Base-by-base conservation (phyloP, 1,140 invertebrate genomes). In the Ostrea edulis region DNA sequence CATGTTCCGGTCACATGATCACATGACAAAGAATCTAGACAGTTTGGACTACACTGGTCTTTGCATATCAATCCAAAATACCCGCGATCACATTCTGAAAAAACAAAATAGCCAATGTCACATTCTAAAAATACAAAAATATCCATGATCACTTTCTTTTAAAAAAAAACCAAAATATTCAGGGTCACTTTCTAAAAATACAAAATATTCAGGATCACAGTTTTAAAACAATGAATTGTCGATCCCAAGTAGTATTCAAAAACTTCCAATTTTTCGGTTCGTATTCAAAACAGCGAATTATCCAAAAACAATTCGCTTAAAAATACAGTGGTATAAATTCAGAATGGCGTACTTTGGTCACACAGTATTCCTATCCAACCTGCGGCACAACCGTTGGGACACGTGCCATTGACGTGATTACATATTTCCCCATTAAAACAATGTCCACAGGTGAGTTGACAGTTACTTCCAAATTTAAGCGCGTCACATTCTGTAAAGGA, bases 351-450 rank as follows among this genome's bases (percentile, higher is more conserved):
- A 91, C 92, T 85, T 86, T 90, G 82, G 55, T 88, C 81, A 68
- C 92, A 92, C 22, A 58, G 77, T 2, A 84, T 65, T n/a, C 92
- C 92, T 0, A 58, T 85, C 86, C 89, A 91, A 12, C 92, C 92
- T 8, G 91, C 53, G 5, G 90, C 86, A 89, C 92, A 93, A 0
- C 92, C 92, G 44, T 89, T 85, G 2, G 14, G 54, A 86, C 92
- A 93, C 9, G 65, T 84, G 0, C 92, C 92, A 5, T 91, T 90
- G 1, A 87, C 81, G 0, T 85, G 87, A 77, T 91, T 90, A 86
- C 92, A 93, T 0, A 90, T 84, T 22, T 88, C 82, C 51, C 91
- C 92, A 81, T 91, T 87, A 12, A 83, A 65, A 55, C 92, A 93
- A 55, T 92, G 91, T 9, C 92, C 92, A 85, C 92, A 93, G 11